Evolutionary conservation across 2,113 vertebrate genomes (phyloP).

Genomic region (Tetrax tetrax): DNA sequence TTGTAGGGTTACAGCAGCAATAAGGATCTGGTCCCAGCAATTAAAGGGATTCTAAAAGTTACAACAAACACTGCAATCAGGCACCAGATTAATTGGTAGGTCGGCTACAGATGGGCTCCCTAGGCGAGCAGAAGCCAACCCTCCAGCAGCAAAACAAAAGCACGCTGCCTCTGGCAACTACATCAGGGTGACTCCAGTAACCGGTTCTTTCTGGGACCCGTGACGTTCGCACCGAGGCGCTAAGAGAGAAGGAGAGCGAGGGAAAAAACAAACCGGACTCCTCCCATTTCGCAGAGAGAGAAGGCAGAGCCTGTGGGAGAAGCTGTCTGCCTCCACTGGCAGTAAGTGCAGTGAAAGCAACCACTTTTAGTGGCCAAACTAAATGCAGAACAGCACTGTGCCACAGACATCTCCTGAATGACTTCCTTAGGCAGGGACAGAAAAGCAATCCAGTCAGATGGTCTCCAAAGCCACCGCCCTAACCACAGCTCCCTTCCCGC

Average conservation of each 20-base stretch:
- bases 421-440: background rate
- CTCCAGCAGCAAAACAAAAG: background rate
- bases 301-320: background rate
- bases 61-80: background rate
- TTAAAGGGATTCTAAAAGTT: background rate
- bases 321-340: background rate
- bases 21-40: background rate
- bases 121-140: background rate
- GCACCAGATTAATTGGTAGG: background rate
- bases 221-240: fast-evolving
- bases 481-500: background rate
- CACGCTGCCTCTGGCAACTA: background rate
- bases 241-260: background rate
- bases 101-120: background rate
- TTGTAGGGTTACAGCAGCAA: background rate
- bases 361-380: background rate
- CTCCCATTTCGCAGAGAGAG: background rate
- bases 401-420: background rate
- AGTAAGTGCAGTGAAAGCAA: background rate
- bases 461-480: slow-evolving; percentile 12
- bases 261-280: background rate
- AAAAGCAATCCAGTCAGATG: slow-evolving; percentile 5
- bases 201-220: background rate
- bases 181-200: background rate
- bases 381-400: background rate